A percentile compares a stretch with the other conserved stretches of the same genome.
phyloP scores from a whole-genome alignment of 2,797 vertebrate species.

The Psittacula derbiana region DNA sequence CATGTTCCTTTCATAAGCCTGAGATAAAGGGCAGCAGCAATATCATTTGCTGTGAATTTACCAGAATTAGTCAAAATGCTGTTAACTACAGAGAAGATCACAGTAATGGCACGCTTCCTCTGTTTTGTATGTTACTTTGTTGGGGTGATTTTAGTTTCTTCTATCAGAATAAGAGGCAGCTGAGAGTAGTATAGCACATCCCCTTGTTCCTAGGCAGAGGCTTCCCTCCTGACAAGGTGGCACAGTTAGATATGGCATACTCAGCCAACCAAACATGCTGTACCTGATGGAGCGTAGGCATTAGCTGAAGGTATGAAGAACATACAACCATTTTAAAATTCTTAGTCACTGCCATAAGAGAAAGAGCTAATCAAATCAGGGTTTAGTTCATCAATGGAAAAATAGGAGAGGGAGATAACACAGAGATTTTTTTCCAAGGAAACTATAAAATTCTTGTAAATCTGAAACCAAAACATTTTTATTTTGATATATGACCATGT shows the following conservation, averaged over 20 bases:
- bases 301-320: not conserved
- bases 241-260: not conserved
- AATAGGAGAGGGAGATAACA: not conserved
- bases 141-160: not conserved
- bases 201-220: not conserved
- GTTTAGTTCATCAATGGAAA: not conserved
- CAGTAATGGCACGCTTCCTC: not conserved
- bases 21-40: conserved; percentile 54
- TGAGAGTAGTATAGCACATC: not conserved
- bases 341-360: not conserved
- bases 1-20: conserved; percentile 42
- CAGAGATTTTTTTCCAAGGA: not conserved
- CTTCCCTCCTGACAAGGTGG: not conserved
- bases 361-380: not conserved
- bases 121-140: not conserved
- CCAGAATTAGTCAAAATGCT: not conserved
- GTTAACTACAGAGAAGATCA: not conserved
- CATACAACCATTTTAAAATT: not conserved
- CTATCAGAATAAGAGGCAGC: not conserved
- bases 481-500: not conserved
- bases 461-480: not conserved
- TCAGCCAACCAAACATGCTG: not conserved
- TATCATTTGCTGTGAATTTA: not conserved
- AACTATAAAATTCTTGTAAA: not conserved
- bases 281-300: not conserved